Base-by-base conservation (phyloP, 2,888 invertebrate genomes). In the Holacanthella duospinosa region DNA sequence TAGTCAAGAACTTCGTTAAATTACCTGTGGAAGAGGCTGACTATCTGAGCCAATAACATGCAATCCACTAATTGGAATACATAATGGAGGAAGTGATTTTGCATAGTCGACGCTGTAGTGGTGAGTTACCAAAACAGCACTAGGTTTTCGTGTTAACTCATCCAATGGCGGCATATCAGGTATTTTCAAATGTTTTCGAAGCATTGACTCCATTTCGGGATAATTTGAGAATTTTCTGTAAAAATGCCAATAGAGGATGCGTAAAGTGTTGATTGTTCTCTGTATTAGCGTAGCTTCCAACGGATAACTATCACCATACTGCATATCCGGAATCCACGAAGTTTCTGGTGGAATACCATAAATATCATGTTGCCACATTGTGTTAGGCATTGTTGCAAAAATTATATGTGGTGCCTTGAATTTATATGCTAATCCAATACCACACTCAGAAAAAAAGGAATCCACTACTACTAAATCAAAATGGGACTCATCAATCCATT, bases 321-420 rank as follows among this genome's bases (percentile, higher is more conserved):
- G n/a, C n/a, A n/a, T n/a, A 21, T 48, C 48, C 12, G 48, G 48
- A 21, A 48, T 48, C 48, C 48, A 48, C 4, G 12, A n/a, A 4
- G 48, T 16, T 21, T 48, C 48, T 21, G 21, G 16, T n/a, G 48
- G 48, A 21, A 48, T 48, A 4, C 48, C 48, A 21, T 36, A 36
- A 9, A 21, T 4, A 21, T 48, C 48, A 21, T n/a, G 21, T 16
- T 48, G 21, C 48, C 48, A 48, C 4, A 21, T 21, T 4, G n/a
- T 9, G 48, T n/a, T 9, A 4, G 48, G 48, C 12, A 48, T 9
- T 21, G 48, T 48, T n/a, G 48, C 12, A 21, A 48, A 48, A 16
- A 64, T 43, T 12, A 70, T 63, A 6, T 64, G 61, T 0, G 36
- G 54, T 0, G 67, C 68, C 2, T 64, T 63, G 25, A 62, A 64